phyloP scores from a whole-genome alignment of 2,113 vertebrate species.

The Neodon shergylaensis region DNA sequence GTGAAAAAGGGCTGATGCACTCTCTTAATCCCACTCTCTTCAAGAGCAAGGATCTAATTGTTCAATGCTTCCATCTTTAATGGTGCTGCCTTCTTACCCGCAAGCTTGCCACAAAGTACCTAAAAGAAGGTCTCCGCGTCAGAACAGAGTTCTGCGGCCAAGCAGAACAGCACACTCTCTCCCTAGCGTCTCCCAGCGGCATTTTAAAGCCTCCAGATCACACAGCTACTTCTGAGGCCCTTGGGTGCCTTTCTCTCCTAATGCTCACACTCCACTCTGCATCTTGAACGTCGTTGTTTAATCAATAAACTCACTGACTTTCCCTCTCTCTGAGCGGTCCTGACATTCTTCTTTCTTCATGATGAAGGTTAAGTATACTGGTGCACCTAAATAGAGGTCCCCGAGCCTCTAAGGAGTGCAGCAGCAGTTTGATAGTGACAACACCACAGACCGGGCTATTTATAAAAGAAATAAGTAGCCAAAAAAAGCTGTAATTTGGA shows the following conservation, averaged over 20 bases:
- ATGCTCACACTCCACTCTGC: background rate
- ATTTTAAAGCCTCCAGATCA: background rate
- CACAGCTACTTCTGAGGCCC: background rate
- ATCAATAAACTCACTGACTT: background rate
- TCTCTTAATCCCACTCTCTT: background rate
- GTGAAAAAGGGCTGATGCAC: background rate
- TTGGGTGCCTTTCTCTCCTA: background rate
- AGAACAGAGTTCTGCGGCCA: background rate
- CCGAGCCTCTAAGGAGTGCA: background rate
- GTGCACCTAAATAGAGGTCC: background rate
- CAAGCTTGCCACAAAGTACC: background rate
- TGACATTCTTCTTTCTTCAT: background rate
- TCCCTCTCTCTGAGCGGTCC: background rate
- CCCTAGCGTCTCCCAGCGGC: background rate
- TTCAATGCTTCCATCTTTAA: background rate
- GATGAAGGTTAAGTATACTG: background rate
- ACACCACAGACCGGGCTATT: background rate
- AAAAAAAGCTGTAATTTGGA: background rate
- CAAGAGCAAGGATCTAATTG: background rate
- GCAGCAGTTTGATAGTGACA: background rate
- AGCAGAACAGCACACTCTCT: background rate
- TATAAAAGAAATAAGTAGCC: background rate
- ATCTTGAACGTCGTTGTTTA: background rate
- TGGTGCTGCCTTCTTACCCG: background rate
- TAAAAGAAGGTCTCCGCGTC: background rate